Base-by-base conservation (phyloP, 2,113 vertebrate genomes). In the Bostrychus sinensis region DNA sequence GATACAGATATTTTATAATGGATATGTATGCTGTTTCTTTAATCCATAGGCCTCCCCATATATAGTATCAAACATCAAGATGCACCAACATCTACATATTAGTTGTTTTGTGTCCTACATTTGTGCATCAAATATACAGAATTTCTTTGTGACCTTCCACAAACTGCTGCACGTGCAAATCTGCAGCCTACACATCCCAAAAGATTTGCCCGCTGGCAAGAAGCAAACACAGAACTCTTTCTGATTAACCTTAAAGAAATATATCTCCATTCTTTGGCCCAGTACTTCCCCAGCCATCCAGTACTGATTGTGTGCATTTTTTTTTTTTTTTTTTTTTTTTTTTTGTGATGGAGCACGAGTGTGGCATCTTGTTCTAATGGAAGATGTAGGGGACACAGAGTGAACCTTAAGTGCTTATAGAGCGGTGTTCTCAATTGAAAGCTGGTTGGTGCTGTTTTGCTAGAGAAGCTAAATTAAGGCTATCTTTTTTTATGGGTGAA, bases 381-480 rank as follows among this genome's bases (percentile, higher is more conserved):
- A 43, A 38, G 56, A 37, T 43, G 16, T 13, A 54, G 43, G 17
- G 54, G 50, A 50, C 22, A n/a, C 3, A 25, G 11, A 14, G 12
- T 11, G 23, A 30, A 14, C 23, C 45, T 32, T 60, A 16, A 37
- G 22, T 53, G 45, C 53, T 30, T 43, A 43, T 17, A n/a, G 67
- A 46, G 39, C 20, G n/a, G 13, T 28, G 12, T 69, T 23, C 38
- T 50, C 54, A 23, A 25, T 55, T 55, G 28, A 46, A 62, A 28
- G 56, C 17, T 48, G 60, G 25, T 45, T 51, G 0, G 0, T 14
- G 56, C 45, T 66, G 32, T 55, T 53, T 66, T 16, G 19, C 57
- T 39, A 32, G n/a, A 59, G 34, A 60, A n/a, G 30, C 62, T 62
- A 67, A 67, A 73, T 69, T 43, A 69, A 38, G 43, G 51, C 30